Base-by-base conservation (phyloP, 2,888 invertebrate species). In the Metopia argyrocephala region DNA sequence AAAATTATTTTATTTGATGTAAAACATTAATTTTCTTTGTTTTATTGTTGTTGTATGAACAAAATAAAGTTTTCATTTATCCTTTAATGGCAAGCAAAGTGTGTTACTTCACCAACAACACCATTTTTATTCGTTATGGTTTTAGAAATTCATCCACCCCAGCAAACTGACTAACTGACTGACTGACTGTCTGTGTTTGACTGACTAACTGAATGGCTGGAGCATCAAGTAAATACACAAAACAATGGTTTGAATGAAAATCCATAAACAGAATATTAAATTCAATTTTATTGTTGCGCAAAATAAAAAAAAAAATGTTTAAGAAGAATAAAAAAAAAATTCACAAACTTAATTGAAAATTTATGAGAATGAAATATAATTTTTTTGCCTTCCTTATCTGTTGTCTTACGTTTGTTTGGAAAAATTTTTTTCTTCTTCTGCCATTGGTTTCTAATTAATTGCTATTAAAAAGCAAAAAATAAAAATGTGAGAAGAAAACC, bases 221-320 rank as follows among this genome's bases (percentile, higher is more conserved):
- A 21, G 9, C 12, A 4, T 50, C 38, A 18, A 52, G 25, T 18
- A 7, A 21, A 21, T 18, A 3, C 56, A 62, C 18, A 21, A 52
- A 66, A 78, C 70, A 71, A 71, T 71, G 52, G 38, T 52, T 38
- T 9, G 12, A 66, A 73, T 48, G 68, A 65, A 78, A 73, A 74
- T 74, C 78, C 81, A 74, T 78, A 81, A 81, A 81, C 65, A 78
- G 81, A 81, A 81, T 78, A 78, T 78, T 66, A 78, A 78, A 81
- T 81, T 81, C 59, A 78, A 81, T 74, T 78, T 74, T 74, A 74
- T 70, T 74, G 65, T 74, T 76, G 9, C 61, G 65, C 31, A n/a
- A n/a, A n/a, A n/a, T n/a, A n/a, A n/a, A n/a, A n/a, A n/a, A n/a
- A n/a, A n/a, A n/a, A n/a, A n/a, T n/a, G n/a, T 57, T 70, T 61